phyloP scores from a whole-genome alignment of 2,797 vertebrate species.

The Acrossocheilus wenchowensis region DNA sequence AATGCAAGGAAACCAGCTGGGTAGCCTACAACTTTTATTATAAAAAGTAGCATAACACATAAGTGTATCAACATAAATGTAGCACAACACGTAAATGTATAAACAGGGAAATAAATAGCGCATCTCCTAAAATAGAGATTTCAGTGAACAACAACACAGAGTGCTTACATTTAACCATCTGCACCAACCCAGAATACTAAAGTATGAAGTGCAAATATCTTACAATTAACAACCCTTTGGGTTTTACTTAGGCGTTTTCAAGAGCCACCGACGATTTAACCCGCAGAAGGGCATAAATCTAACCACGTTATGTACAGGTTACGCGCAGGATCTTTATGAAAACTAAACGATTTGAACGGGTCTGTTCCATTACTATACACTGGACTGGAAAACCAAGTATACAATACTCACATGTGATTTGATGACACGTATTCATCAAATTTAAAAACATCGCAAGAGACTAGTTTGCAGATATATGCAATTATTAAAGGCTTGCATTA shows the following conservation, averaged over 20 bases:
- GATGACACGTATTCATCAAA: slow-evolving; percentile 65
- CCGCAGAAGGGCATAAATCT: slow-evolving; percentile 73
- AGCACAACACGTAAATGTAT: slow-evolving; percentile 27
- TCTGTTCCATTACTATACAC: slow-evolving; percentile 68
- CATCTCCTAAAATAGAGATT: slow-evolving; percentile 73
- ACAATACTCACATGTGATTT: slow-evolving; percentile 72
- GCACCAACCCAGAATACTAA: slow-evolving; percentile 72
- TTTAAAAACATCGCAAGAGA: slow-evolving; percentile 43
- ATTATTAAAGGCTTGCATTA: slow-evolving; percentile 61
- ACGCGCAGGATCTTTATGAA: slow-evolving; percentile 70
- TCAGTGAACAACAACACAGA: slow-evolving; percentile 68
- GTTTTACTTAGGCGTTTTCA: slow-evolving; percentile 82
- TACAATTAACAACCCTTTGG: slow-evolving; percentile 77
- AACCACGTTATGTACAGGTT: slow-evolving; percentile 76
- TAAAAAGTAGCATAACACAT: slow-evolving; percentile 36
- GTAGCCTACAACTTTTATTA: slow-evolving; percentile 55
- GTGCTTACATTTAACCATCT: slow-evolving; percentile 73
- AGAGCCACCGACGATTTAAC: slow-evolving; percentile 75
- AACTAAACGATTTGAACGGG: slow-evolving; percentile 73
- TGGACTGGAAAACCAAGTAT: slow-evolving; percentile 74
- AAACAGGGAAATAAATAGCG: slow-evolving; percentile 48
- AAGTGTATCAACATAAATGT: neutral
- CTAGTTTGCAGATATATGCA: slow-evolving; percentile 26
- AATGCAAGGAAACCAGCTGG: neutral
- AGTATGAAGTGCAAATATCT: slow-evolving; percentile 73